Conservation (phyloP, 2,797 vertebrate genomes). For the Paramormyrops hopkinsi region DNA sequence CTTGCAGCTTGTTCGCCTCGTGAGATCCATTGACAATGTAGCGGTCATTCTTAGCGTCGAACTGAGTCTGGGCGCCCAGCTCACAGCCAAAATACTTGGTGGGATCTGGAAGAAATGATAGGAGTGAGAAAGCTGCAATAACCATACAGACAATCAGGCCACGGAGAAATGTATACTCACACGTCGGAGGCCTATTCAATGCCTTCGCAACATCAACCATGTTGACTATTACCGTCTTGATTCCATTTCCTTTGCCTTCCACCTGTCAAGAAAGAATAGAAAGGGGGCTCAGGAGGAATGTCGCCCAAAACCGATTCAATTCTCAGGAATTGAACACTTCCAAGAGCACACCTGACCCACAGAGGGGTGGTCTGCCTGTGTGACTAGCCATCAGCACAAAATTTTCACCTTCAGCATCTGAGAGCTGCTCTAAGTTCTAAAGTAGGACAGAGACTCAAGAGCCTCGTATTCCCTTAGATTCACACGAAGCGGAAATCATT, state of each 20-base stretch:
- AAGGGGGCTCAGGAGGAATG: not conserved
- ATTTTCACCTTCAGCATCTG: not conserved
- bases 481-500: not conserved
- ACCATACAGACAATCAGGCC: not conserved
- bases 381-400: not conserved
- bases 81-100: constrained; percentile 99
- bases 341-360: not conserved
- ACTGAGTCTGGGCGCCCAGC: constrained; percentile 99
- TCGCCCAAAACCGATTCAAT: not conserved
- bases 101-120: constrained; percentile 70
- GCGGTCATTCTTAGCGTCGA: constrained; percentile 99
- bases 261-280: constrained; percentile 60
- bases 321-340: not conserved
- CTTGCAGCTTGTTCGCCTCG: constrained; percentile 99
- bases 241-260: constrained; percentile 99
- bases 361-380: not conserved
- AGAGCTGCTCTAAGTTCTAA: not conserved
- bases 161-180: constrained; percentile 63
- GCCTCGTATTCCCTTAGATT: not conserved
- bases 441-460: not conserved
- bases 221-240: constrained; percentile 99
- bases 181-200: constrained; percentile 99
- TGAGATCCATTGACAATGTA: constrained; percentile 99
- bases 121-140: not conserved
- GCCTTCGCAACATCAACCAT: constrained; percentile 99